A percentile compares a stretch with the other conserved stretches of the same genome.
Conservation (phyloP, 2,797 vertebrate species). For the Lagodon rhomboides region DNA sequence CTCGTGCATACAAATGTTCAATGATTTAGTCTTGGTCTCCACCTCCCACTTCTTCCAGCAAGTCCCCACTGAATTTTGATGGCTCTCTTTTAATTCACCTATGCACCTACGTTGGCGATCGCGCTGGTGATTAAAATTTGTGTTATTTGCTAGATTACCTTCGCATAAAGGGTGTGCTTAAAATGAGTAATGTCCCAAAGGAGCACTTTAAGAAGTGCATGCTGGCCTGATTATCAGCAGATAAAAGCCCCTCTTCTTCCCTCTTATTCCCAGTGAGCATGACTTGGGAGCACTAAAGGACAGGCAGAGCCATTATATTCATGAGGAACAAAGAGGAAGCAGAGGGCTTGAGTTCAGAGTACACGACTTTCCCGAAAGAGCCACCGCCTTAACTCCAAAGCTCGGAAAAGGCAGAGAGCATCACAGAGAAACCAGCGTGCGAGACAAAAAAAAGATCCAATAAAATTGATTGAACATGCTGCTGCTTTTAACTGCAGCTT, state of each 20-base stretch:
- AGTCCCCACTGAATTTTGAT: conserved; percentile 44
- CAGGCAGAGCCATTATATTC: conserved; percentile 69
- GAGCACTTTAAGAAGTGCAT: conserved; percentile 54
- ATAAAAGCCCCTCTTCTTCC: conserved; percentile 70
- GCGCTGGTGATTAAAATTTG: conserved; percentile 51
- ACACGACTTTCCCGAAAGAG: conserved; percentile 43
- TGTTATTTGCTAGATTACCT: conserved; percentile 65
- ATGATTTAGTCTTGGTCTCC: conserved; percentile 57
- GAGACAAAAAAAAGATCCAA: conserved; percentile 29
- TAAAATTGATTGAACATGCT: conserved; percentile 22
- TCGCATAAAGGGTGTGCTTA: conserved; percentile 52
- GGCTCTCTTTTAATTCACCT: conserved; percentile 54
- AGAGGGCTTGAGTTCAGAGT: conserved; percentile 51
- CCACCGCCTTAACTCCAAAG: conserved; percentile 46
- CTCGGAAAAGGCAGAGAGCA: conserved; percentile 33
- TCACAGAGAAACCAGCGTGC: conserved; percentile 21
- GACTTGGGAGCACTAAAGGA: conserved; percentile 53
- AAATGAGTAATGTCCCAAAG: conserved; percentile 49
- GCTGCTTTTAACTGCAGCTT: conserved; percentile 14
- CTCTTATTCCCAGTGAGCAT: conserved; percentile 72
- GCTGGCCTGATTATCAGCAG: conserved; percentile 70
- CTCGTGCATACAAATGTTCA: conserved; percentile 55
- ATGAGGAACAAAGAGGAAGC: conserved; percentile 66
- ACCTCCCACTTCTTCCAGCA: conserved; percentile 43
- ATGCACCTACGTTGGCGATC: conserved; percentile 28